phyloP scores from a whole-genome alignment of 2,888 invertebrate genomes.

The Alviniconcha strummeri region DNA sequence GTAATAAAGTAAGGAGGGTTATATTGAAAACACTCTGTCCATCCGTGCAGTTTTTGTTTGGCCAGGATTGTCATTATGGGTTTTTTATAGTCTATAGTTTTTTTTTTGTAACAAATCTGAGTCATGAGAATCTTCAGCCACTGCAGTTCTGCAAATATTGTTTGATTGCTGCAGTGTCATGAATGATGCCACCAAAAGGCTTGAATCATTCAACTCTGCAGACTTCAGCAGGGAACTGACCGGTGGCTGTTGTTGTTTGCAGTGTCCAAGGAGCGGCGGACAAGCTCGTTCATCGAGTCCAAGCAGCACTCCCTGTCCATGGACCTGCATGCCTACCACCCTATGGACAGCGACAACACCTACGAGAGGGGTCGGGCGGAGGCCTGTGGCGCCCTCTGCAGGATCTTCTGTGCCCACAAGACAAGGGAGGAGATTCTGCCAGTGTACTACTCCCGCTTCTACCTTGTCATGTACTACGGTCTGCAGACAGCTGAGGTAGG shows the following conservation, averaged over 20 bases:
- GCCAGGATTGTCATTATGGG: too few relatives aligned
- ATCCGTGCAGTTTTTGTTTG: too few relatives aligned
- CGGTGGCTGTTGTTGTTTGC: background rate
- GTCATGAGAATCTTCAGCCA: too few relatives aligned
- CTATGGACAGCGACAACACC: slow-evolving; percentile 55
- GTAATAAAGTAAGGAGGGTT: too few relatives aligned
- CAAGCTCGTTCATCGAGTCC: slow-evolving; percentile 67
- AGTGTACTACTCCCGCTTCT: slow-evolving; percentile 93
- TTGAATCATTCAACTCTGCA: too few relatives aligned
- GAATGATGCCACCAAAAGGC: too few relatives aligned
- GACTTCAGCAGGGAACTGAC: too few relatives aligned
- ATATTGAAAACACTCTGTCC: too few relatives aligned
- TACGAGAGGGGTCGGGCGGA: slow-evolving; percentile 87
- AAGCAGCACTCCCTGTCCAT: slow-evolving; percentile 63
- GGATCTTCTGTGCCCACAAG: slow-evolving; percentile 96
- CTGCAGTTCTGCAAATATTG: too few relatives aligned
- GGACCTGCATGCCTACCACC: slow-evolving; percentile 53
- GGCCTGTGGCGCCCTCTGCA: slow-evolving; percentile 94
- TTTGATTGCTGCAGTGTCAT: too few relatives aligned
- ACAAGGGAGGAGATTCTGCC: slow-evolving; percentile 94
- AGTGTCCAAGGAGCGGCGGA: slow-evolving; percentile 54
- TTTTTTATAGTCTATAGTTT: too few relatives aligned
- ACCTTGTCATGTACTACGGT: slow-evolving; percentile 92
- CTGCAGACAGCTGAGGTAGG: slow-evolving; percentile 78
- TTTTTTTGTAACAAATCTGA: too few relatives aligned